Evolutionary conservation across 2,113 vertebrate species (phyloP).

Genomic region (Ammodytes dubius): DNA sequence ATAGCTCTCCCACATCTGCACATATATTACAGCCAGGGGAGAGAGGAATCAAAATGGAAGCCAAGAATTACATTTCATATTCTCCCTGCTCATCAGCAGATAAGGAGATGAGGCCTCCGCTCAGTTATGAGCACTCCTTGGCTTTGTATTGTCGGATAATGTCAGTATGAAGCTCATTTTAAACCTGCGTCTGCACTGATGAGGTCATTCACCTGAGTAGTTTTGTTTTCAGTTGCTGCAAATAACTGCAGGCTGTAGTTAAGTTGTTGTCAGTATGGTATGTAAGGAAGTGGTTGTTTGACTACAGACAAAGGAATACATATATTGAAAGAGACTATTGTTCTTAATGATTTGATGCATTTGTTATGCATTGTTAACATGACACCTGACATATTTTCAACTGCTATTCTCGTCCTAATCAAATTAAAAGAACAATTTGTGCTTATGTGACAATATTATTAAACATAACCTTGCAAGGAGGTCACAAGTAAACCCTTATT

Average conservation of each 20-base stretch:
- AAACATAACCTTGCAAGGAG: neutral
- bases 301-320: neutral
- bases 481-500: neutral
- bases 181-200: conserved; percentile 4
- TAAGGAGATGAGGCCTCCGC: conserved; percentile 8
- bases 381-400: neutral
- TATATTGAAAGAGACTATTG: neutral
- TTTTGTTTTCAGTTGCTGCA: conserved; percentile 3
- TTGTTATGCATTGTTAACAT: neutral
- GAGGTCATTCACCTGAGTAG: conserved; percentile 1
- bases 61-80: conserved; percentile 27
- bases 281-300: neutral
- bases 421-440: neutral
- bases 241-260: conserved; percentile 5
- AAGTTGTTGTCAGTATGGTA: conserved; percentile 6
- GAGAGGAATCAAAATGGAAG: conserved; percentile 23
- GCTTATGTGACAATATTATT: neutral
- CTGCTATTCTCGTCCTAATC: neutral
- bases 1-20: conserved; percentile 9
- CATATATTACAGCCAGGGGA: neutral
- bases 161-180: conserved; percentile 20
- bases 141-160: neutral
- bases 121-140: conserved; percentile 10
- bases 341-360: neutral
- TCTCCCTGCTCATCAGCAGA: conserved; percentile 37